These are phyloP conservation scores for Cebidichthys violaceus DNA, from an alignment of 2,113 vertebrate genomes.

Conservation along the genomic window DNA sequence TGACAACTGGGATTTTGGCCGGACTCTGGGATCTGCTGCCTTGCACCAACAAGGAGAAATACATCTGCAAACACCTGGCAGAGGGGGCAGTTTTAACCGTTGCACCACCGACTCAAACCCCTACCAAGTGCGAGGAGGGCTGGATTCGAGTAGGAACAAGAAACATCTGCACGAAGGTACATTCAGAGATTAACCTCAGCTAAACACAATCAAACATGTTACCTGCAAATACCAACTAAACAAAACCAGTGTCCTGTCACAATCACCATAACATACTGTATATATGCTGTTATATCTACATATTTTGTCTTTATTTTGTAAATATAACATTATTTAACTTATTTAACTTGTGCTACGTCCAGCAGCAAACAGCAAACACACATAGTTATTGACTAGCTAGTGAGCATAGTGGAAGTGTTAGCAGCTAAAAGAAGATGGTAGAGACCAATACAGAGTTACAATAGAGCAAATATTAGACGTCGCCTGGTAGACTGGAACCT, in stretches of 20 bases:
- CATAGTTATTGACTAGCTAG: neutral
- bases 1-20: constrained; percentile 90
- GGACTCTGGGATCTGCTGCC: constrained; percentile 94
- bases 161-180: constrained; percentile 88
- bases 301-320: neutral
- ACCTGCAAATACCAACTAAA: neutral
- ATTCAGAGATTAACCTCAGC: neutral
- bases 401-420: neutral
- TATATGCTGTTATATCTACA: neutral
- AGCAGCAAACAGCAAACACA: neutral
- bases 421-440: neutral
- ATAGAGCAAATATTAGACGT: neutral
- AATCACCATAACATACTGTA: neutral
- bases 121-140: constrained; percentile 64
- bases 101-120: constrained; percentile 56
- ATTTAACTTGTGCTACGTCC: neutral
- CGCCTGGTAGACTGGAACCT: neutral
- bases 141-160: constrained; percentile 81
- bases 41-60: constrained; percentile 91
- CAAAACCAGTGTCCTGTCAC: neutral
- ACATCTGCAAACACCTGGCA: constrained; percentile 91
- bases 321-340: neutral
- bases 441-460: neutral
- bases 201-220: neutral
- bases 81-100: constrained; percentile 86